Percentiles rank a stretch among this genome's conserved stretches.
Evolutionary conservation across 2,797 vertebrate species (phyloP).

Genomic region (Cryptoblepharus egeriae): DNA sequence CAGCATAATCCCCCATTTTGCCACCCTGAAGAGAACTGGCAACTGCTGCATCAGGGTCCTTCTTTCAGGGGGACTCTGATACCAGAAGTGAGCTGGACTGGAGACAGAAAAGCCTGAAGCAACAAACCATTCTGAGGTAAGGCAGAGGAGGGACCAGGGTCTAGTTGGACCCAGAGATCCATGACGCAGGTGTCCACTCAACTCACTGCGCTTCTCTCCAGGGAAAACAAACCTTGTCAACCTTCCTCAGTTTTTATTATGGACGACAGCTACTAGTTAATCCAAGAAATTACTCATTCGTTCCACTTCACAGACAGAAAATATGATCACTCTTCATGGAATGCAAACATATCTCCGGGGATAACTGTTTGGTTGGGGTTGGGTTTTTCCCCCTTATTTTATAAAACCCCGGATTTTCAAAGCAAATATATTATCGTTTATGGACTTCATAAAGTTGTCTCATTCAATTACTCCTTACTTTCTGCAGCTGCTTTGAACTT

Average conservation of each 20-base stretch:
- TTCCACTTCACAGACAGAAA: conserved; percentile 72
- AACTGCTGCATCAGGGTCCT: not conserved
- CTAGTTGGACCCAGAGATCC: conserved; percentile 28
- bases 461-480: conserved; percentile 74
- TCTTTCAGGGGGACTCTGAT: not conserved
- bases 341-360: conserved; percentile 73
- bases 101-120: too few species aligned
- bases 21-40: not conserved
- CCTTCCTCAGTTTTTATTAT: conserved; percentile 57
- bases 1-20: not conserved
- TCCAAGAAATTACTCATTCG: conserved; percentile 78
- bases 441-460: conserved; percentile 79
- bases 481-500: conserved; percentile 78
- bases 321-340: conserved; percentile 75
- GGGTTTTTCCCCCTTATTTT: conserved; percentile 59
- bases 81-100: not conserved
- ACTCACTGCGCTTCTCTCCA: conserved; percentile 55
- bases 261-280: conserved; percentile 72
- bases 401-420: conserved; percentile 18
- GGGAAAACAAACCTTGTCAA: conserved; percentile 63
- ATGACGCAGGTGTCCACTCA: conserved; percentile 53
- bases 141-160: not conserved
- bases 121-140: not conserved
- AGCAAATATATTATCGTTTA: conserved; percentile 81
- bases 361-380: conserved; percentile 77